Conservation (phyloP, 2,797 vertebrate genomes). For the Fringilla coelebs region DNA sequence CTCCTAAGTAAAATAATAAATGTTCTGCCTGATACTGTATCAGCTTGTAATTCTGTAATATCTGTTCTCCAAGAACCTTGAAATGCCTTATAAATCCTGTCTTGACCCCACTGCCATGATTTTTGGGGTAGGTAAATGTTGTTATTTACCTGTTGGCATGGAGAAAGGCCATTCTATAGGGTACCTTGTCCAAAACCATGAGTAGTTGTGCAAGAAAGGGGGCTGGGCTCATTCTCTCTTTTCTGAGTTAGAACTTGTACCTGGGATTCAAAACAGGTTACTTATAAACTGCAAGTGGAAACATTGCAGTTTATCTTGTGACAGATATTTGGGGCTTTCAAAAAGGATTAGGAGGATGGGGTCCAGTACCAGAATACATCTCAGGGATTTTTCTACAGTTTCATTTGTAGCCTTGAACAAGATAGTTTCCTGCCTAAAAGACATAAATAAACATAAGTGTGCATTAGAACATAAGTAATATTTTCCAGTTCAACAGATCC, state of each 20-base stretch:
- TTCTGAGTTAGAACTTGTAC: neutral
- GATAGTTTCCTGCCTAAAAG: neutral
- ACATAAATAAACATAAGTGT: neutral
- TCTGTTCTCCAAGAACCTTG: neutral
- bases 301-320: neutral
- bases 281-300: conserved; percentile 11
- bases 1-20: neutral
- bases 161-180: neutral
- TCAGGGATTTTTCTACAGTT: neutral
- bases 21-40: neutral
- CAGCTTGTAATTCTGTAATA: neutral
- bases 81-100: neutral
- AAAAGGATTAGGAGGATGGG: neutral
- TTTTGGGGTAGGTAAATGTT: neutral
- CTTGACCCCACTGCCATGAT: neutral
- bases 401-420: neutral
- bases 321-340: neutral
- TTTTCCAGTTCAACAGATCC: neutral
- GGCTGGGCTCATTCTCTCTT: neutral
- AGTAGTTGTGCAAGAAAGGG: neutral
- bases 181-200: neutral
- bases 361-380: neutral
- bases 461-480: neutral
- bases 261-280: neutral
- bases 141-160: neutral